These are phyloP conservation scores for Mugil cephalus DNA, from an alignment of 2,113 vertebrate species.

Conservation along the genomic window DNA sequence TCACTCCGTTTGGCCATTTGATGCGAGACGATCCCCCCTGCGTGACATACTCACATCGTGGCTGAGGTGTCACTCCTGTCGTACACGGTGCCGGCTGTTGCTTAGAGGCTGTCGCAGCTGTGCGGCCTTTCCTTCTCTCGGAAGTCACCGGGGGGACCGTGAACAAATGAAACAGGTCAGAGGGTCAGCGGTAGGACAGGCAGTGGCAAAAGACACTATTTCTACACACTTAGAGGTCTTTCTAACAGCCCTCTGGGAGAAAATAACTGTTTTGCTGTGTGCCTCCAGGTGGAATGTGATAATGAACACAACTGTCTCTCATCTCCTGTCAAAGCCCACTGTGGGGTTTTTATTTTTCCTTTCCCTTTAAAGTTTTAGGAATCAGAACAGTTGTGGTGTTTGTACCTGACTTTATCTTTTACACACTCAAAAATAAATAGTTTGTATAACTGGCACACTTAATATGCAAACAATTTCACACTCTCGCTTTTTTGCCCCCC, in stretches of 20 bases:
- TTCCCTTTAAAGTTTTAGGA: constrained; percentile 9
- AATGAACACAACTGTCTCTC: constrained; percentile 64
- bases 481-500: not conserved
- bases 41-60: not conserved
- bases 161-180: constrained; percentile 65
- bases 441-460: not conserved
- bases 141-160: constrained; percentile 29
- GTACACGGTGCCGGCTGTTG: constrained; percentile 47
- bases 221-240: constrained; percentile 52
- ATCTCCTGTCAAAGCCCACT: constrained; percentile 16
- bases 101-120: constrained; percentile 54
- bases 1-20: not conserved
- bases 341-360: not conserved
- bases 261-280: constrained; percentile 28
- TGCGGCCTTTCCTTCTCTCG: constrained; percentile 30
- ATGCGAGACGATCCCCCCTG: constrained; percentile 22
- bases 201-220: constrained; percentile 48
- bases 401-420: not conserved
- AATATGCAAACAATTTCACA: constrained; percentile 3
- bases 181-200: constrained; percentile 54
- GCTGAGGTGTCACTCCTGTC: constrained; percentile 6
- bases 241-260: constrained; percentile 38
- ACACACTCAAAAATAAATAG: not conserved
- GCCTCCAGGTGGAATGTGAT: constrained; percentile 51
- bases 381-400: not conserved